A percentile compares a stretch with the other conserved stretches of the same genome.
phyloP scores from a whole-genome alignment of 2,888 invertebrate species.

The Eupithecia pulchellata region DNA sequence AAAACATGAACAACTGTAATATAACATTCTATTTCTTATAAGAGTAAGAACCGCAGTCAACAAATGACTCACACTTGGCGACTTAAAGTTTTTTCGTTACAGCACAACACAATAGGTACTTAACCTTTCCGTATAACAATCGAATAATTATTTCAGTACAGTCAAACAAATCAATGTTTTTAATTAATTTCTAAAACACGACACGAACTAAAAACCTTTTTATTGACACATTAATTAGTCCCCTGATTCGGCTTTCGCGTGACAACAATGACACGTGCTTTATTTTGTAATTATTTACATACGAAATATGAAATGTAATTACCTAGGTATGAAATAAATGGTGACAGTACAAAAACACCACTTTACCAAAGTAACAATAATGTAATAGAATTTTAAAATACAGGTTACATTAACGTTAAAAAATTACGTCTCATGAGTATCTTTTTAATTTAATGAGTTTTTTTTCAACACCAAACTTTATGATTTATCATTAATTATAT shows the following conservation, averaged over 20 bases:
- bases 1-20: background rate
- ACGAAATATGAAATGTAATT: constrained; percentile 32
- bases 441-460: too few species aligned
- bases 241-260: constrained; percentile 32
- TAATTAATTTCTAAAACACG: constrained; percentile 19
- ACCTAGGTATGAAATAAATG: constrained; percentile 8
- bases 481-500: background rate
- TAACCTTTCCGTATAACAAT: constrained; percentile 7
- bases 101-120: constrained; percentile 3
- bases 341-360: background rate
- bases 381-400: background rate
- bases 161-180: constrained; percentile 25
- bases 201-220: constrained; percentile 22
- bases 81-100: background rate
- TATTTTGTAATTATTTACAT: constrained; percentile 32
- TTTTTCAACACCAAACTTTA: background rate
- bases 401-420: too few species aligned
- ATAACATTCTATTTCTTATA: background rate
- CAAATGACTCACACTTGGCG: background rate
- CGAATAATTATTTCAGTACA: background rate
- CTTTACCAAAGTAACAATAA: background rate
- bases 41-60: background rate
- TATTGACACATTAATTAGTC: constrained; percentile 32
- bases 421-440: too few species aligned
- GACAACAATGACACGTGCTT: constrained; percentile 21